Percentiles rank a stretch among this genome's conserved stretches.
Conservation (phyloP, 2,888 invertebrate species). For the Diaprepes abbreviatus region DNA sequence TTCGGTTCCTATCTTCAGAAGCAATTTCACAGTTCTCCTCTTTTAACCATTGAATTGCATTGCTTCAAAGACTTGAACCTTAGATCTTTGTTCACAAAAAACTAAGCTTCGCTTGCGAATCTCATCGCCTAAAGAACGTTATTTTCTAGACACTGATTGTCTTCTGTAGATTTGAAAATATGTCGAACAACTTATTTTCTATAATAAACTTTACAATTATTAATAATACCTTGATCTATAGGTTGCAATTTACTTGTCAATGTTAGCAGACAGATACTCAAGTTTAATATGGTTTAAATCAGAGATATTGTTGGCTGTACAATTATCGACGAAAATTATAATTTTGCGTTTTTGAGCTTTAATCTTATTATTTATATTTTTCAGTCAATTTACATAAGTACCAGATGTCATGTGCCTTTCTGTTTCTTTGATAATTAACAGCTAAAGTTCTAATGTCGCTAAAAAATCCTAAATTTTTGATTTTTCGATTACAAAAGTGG, state of each 20-base stretch:
- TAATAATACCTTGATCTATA: too few species aligned
- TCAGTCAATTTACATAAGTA: background rate
- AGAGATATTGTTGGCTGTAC: conserved; percentile 15
- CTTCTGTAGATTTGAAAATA: background rate
- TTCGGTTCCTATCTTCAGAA: background rate
- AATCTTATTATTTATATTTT: background rate
- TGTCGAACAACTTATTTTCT: background rate
- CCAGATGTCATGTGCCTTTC: conserved; percentile 21
- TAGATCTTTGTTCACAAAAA: too few species aligned
- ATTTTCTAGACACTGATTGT: too few species aligned
- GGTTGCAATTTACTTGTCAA: too few species aligned
- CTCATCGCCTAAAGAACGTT: too few species aligned
- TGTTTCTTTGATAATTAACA: conserved; percentile 36
- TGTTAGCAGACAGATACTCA: background rate
- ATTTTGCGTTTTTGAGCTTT: conserved; percentile 17
- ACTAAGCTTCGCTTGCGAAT: too few species aligned
- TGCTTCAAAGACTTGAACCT: too few species aligned
- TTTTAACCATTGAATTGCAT: too few species aligned
- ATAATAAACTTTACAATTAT: too few species aligned
- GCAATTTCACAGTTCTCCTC: background rate
- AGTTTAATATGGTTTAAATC: background rate
- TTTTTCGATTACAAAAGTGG: conserved; percentile 56
- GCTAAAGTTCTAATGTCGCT: conserved; percentile 43
- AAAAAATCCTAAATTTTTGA: conserved; percentile 54
- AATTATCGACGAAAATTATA: conserved; percentile 35